phyloP scores from a whole-genome alignment of 2,113 vertebrate species.

The Boleophthalmus pectinirostris region DNA sequence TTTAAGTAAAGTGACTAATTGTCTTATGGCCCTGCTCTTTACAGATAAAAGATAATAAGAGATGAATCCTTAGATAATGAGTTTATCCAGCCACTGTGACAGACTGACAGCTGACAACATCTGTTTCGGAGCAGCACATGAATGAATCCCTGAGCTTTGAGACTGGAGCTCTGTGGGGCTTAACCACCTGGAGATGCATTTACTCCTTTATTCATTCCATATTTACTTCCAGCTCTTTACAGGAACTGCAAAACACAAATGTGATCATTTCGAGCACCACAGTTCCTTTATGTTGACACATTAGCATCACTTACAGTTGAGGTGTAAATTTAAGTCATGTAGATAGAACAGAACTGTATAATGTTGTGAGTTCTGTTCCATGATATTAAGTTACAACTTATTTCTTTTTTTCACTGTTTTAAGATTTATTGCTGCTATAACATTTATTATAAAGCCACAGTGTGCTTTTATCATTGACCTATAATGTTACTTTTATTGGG shows the following conservation, averaged over 20 bases:
- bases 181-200: slow-evolving; percentile 24
- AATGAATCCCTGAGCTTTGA: slow-evolving; percentile 26
- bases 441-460: neutral
- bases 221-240: neutral
- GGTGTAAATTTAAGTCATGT: neutral
- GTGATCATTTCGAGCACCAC: too few relatives aligned
- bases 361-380: neutral
- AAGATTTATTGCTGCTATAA: neutral
- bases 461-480: neutral
- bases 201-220: slow-evolving; percentile 17
- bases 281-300: too few relatives aligned
- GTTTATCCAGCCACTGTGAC: slow-evolving; percentile 15
- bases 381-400: too few relatives aligned
- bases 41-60: neutral
- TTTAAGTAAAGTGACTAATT: neutral
- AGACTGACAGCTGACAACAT: slow-evolving; percentile 40
- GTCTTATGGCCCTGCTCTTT: neutral
- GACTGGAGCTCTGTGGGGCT: slow-evolving; percentile 31
- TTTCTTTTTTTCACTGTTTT: too few relatives aligned
- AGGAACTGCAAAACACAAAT: neutral
- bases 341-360: neutral
- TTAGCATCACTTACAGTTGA: too few relatives aligned
- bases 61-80: slow-evolving; percentile 16
- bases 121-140: slow-evolving; percentile 40
- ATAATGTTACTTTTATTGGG: neutral